phyloP scores from a whole-genome alignment of 2,113 vertebrate genomes.

The Grus americana region DNA sequence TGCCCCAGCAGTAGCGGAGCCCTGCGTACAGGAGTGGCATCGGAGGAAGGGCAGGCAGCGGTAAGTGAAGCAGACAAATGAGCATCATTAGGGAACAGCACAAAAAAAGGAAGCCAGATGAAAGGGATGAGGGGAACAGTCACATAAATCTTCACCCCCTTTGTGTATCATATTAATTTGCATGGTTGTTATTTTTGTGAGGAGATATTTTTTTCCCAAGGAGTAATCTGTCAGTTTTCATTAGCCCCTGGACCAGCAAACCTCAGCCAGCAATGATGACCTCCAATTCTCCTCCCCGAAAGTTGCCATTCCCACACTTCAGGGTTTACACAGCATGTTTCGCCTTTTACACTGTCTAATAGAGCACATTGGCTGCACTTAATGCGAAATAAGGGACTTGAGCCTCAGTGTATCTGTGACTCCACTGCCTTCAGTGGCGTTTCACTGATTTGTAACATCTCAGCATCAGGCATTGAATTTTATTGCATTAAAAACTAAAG shows the following conservation, averaged over 20 bases:
- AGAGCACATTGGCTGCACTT: neutral
- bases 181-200: constrained; percentile 34
- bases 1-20: neutral
- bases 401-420: neutral
- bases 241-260: constrained; percentile 2
- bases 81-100: neutral
- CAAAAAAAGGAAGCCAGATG: neutral
- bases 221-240: constrained; percentile 45
- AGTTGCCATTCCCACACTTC: neutral
- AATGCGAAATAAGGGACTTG: neutral
- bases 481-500: neutral
- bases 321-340: neutral
- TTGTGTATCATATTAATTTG: constrained; percentile 28
- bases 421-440: neutral
- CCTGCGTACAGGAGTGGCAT: neutral
- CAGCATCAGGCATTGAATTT: neutral
- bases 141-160: constrained; percentile 35
- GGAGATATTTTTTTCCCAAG: neutral
- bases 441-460: neutral
- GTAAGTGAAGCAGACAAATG: constrained; percentile 33
- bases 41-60: neutral
- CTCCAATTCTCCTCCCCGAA: neutral
- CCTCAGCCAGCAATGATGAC: neutral
- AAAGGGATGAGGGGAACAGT: neutral
- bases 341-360: neutral